Evolutionary conservation across 2,797 vertebrate species (phyloP).

Genomic region (Girardinus metallicus): DNA sequence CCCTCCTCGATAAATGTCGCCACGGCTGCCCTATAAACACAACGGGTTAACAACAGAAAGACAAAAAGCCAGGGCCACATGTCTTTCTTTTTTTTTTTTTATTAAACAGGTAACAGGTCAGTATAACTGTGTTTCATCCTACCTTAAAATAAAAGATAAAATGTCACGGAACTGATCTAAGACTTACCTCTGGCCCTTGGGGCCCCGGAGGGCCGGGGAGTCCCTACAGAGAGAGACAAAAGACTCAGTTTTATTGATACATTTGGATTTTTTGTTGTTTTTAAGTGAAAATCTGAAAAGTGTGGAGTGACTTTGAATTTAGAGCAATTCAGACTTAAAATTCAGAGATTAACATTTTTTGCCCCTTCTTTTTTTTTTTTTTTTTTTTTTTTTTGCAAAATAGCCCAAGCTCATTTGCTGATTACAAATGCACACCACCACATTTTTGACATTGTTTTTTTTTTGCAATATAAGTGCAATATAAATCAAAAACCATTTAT

Average conservation of each 20-base stretch:
- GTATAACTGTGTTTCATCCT: neutral
- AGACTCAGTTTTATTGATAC: neutral
- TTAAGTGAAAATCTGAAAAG: neutral
- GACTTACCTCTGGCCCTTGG: slow-evolving; percentile 87
- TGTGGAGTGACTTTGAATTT: neutral
- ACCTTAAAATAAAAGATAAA: neutral
- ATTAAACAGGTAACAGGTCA: neutral
- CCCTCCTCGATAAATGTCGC: slow-evolving; percentile 89
- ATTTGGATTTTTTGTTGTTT: neutral
- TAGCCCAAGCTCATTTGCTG: neutral
- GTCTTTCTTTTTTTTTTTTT: neutral
- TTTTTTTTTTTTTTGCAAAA: too few relatives aligned
- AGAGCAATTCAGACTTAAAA: neutral
- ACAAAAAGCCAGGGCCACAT: neutral
- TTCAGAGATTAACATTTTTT: neutral
- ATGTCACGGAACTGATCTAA: neutral
- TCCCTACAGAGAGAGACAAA: slow-evolving; percentile 78
- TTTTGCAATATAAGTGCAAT: too few relatives aligned
- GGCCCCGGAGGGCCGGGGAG: slow-evolving; percentile 82
- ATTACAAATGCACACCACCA: neutral
- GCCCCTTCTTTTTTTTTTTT: too few relatives aligned
- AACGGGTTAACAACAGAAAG: slow-evolving; percentile 16
- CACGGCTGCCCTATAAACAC: slow-evolving; percentile 87
- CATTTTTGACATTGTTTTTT: neutral
- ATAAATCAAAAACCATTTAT: neutral